Evolutionary conservation across 2,888 invertebrate genomes (phyloP).

Genomic region (Drosophila atripex): DNA sequence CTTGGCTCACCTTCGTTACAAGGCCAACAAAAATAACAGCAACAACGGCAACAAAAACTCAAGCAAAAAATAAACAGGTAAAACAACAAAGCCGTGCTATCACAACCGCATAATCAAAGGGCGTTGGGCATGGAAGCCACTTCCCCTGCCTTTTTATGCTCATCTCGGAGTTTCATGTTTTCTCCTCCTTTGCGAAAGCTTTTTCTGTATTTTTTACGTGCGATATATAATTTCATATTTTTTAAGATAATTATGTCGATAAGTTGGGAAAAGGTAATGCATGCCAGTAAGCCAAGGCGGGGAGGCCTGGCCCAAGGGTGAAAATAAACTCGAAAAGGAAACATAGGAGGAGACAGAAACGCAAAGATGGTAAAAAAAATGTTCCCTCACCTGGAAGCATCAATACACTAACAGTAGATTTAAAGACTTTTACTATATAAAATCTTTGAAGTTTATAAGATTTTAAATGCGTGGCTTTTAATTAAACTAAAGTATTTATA

Average conservation of each 20-base stretch:
- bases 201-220: slow-evolving; percentile 44
- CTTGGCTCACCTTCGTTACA: slow-evolving; percentile 46
- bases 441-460: neutral
- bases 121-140: slow-evolving; percentile 51
- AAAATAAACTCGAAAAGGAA: slow-evolving; percentile 25
- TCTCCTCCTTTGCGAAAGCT: slow-evolving; percentile 15
- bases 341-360: neutral
- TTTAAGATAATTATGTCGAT: slow-evolving; percentile 80
- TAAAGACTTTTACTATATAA: neutral
- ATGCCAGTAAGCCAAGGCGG: slow-evolving; percentile 52
- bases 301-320: slow-evolving; percentile 33
- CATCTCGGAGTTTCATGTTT: slow-evolving; percentile 38
- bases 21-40: slow-evolving; percentile 29
- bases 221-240: slow-evolving; percentile 76
- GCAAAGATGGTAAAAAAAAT: slow-evolving; percentile 5
- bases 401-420: neutral
- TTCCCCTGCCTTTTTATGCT: slow-evolving; percentile 50
- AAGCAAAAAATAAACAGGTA: slow-evolving; percentile 4
- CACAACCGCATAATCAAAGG: slow-evolving; percentile 73
- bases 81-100: slow-evolving; percentile 59
- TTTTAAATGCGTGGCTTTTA: neutral
- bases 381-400: slow-evolving; percentile 11
- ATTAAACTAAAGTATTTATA: too few species aligned
- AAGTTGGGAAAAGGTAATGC: slow-evolving; percentile 74
- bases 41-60: slow-evolving; percentile 12